A percentile compares a stretch with the other conserved stretches of the same genome.
phyloP scores from a whole-genome alignment of 2,113 vertebrate genomes.

The Laterallus jamaicensis region DNA sequence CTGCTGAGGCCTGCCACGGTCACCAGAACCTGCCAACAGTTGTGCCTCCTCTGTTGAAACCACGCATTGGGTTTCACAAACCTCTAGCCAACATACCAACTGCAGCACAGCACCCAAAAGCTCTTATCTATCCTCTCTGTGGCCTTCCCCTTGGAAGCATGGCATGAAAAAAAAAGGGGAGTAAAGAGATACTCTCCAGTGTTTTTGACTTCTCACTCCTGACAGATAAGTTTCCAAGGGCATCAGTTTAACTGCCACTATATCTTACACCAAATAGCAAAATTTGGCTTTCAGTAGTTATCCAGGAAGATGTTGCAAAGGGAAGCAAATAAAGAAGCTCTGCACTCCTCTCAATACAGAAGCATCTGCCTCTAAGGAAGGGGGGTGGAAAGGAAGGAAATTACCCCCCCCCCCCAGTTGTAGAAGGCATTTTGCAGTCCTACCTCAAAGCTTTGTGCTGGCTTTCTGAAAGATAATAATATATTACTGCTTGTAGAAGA shows the following conservation, averaged over 20 bases:
- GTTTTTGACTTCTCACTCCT: neutral
- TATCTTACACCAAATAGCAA: rapidly evolving
- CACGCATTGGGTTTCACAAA: conserved; percentile 12
- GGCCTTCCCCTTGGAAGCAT: neutral
- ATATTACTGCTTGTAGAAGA: neutral
- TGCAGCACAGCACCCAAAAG: neutral
- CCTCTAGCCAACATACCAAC: conserved; percentile 47
- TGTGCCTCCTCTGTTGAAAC: conserved; percentile 36
- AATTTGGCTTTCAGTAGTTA: neutral
- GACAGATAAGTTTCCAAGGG: neutral
- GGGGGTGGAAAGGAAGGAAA: neutral
- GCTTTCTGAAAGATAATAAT: neutral
- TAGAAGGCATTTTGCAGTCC: neutral
- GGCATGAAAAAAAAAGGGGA: neutral
- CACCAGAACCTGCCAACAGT: conserved; percentile 59
- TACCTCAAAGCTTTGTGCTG: neutral
- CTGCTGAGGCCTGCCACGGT: conserved; percentile 3
- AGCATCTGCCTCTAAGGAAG: neutral
- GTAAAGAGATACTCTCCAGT: neutral
- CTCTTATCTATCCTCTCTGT: conserved; percentile 1
- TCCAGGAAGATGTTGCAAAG: neutral
- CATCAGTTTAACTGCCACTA: neutral
- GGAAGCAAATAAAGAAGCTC: neutral
- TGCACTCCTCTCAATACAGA: neutral
- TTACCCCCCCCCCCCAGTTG: neutral